Evolutionary conservation across 2,113 vertebrate genomes (phyloP).

Genomic region (Solea senegalensis): DNA sequence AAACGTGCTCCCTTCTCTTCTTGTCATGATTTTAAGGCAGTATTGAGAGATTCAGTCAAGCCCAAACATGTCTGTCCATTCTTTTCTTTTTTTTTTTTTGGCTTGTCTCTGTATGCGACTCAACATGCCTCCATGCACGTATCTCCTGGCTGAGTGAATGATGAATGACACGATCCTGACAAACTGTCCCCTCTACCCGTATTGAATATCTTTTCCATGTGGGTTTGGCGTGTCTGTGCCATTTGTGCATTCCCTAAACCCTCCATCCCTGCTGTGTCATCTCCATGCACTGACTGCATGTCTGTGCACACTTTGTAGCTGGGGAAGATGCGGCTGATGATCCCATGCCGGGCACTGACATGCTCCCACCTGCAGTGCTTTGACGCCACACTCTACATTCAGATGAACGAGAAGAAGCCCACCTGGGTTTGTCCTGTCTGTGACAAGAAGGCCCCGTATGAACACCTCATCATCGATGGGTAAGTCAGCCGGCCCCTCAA

Average conservation of each 20-base stretch:
- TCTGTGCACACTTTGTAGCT: slow-evolving; percentile 80
- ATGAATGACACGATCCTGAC: slow-evolving; percentile 2
- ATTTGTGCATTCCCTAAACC: slow-evolving; percentile 8
- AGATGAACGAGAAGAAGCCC: slow-evolving; percentile 99
- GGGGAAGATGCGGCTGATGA: slow-evolving; percentile 96
- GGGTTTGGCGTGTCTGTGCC: slow-evolving; percentile 44
- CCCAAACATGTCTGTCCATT: slow-evolving; percentile 22
- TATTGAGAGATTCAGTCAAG: slow-evolving; percentile 21
- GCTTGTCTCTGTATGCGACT: slow-evolving; percentile 6
- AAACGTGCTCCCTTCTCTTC: slow-evolving; percentile 63
- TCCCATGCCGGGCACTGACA: slow-evolving; percentile 94
- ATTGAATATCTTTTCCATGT: slow-evolving; percentile 30
- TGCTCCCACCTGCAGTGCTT: slow-evolving; percentile 99
- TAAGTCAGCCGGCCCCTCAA: slow-evolving; percentile 56
- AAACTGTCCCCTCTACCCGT: slow-evolving; percentile 9
- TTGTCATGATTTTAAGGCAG: not conserved
- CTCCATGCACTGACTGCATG: slow-evolving; percentile 25
- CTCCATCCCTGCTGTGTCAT: slow-evolving; percentile 18
- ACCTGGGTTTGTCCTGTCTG: slow-evolving; percentile 99
- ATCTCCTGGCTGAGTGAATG: not conserved
- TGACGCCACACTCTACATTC: slow-evolving; percentile 97
- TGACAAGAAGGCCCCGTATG: slow-evolving; percentile 97
- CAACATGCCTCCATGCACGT: slow-evolving; percentile 1
- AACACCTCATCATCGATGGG: slow-evolving; percentile 98
- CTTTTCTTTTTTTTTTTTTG: slow-evolving; percentile 3